Evolutionary conservation across 2,113 vertebrate species (phyloP), one percentile per base, ranked within the genome.

Genomic region (Tupaia chinensis): DNA sequence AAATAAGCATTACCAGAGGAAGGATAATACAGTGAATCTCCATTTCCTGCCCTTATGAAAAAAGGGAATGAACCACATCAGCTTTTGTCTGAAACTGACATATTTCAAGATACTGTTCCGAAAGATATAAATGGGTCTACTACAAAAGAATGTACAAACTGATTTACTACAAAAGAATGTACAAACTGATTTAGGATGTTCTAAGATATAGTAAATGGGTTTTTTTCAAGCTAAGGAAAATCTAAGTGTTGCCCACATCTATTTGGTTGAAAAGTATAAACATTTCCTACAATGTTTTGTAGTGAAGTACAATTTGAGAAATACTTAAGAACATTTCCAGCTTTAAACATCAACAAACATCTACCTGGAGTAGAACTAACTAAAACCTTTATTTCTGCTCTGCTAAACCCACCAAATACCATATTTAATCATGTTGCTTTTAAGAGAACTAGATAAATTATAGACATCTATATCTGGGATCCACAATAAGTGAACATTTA

Each of bases 221-320:
- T 93, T 88, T 53, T 90, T 66, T 54, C 8, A 5, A 44, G 44
- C 7, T 87, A 87, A 61, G 78, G 19, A 78, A 94, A 92, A 72
- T 7, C 8, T 83, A 95, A 22, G 8, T 69, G n/a, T 53, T 91
- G 15, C 53, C 22, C 61, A 91, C 81, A 81, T 9, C 80, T 93
- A 84, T 61, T n/a, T 68, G 79, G 23, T 66, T 14, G 77, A 15
- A 68, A 93, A 86, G 68, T 19, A 92, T 20, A 29, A 94, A 92
- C 70, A 78, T 58, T 86, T 91, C 29, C 76, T 73, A 88, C 58
- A 90, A 83, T 3, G 72, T 3, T 69, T 17, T 90, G 23, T 58
- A 90, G 78, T 25, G n/a, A 25, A 91, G 91, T 3, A 16, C 27
- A 66, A 89, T 65, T 74, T 89, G 80, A 94, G 32, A 94, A 97